Evolutionary conservation across 2,888 invertebrate species (phyloP), one percentile per base, ranked within the genome.

Genomic region (Ennomos fuscantarius): DNA sequence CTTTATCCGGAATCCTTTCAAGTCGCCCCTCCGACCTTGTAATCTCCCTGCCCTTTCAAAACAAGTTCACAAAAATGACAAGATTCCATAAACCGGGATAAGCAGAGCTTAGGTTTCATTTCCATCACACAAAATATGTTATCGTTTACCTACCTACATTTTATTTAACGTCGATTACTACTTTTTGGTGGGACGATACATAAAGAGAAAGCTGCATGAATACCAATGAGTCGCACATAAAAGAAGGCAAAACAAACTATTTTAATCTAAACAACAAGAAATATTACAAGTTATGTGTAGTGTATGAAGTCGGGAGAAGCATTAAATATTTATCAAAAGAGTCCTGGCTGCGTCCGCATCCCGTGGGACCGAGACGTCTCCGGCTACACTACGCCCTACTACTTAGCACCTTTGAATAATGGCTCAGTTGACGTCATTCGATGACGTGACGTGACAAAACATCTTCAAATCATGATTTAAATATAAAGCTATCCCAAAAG

Each of bases 261-360:
- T 82, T 80, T 82, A 82, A 81, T 84, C 78, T 81, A 76, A 79
- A 76, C 76, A 80, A 77, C 76, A 78, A 76, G 78, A 81, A 80
- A 79, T 76, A 78, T 81, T 73, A 75, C 73, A 73, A 73, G 80
- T 77, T 80, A 79, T 79, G 78, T 82, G 81, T 81, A 78, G 78
- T 81, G 79, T 81, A 78, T 50, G 57, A 76, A 84, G 81, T 83
- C 81, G 81, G 79, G 77, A 79, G 78, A 72, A 81, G 79, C 83
- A 88, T 91, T 86, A 88, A 90, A 90, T 90, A 91, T 92, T 89
- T 90, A 92, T 89, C 90, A 90, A 91, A 92, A 84, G 87, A 84
- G 76, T 87, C 80, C 79, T 82, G 84, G 72, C 79, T 77, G 80
- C 78, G 82, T 74, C 70, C 68, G 68, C 63, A 70, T 81, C 84